Evolutionary conservation across 2,113 vertebrate species (phyloP).

Genomic region (Tilapia sparmanii): DNA sequence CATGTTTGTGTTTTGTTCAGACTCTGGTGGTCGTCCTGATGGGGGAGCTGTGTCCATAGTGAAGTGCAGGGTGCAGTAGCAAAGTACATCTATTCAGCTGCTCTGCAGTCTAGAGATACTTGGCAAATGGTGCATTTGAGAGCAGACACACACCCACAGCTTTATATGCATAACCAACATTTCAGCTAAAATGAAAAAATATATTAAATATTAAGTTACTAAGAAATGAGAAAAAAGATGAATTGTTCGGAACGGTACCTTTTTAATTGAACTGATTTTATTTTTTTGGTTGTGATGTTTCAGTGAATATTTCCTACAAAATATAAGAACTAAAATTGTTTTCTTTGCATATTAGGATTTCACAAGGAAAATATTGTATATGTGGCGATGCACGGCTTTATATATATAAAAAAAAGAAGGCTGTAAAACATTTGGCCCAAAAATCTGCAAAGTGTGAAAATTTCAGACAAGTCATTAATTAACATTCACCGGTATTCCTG

Average conservation of each 20-base stretch:
- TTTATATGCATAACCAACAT: neutral
- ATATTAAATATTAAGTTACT: neutral
- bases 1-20: neutral
- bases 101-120: neutral
- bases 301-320: neutral
- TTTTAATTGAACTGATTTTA: neutral
- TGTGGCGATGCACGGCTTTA: fast-evolving
- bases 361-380: neutral
- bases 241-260: fast-evolving
- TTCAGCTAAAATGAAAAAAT: neutral
- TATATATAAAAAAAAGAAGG: neutral
- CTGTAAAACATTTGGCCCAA: neutral
- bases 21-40: conserved; percentile 25
- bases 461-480: neutral
- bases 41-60: conserved; percentile 46
- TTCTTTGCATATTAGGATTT: neutral
- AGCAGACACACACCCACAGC: neutral
- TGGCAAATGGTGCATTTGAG: neutral
- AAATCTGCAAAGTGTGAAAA: neutral
- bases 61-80: neutral
- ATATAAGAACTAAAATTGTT: neutral
- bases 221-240: neutral
- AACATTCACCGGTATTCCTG: neutral
- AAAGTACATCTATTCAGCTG: neutral
- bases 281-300: neutral